phyloP scores from a whole-genome alignment of 2,113 vertebrate species.

The Chrysemys picta region DNA sequence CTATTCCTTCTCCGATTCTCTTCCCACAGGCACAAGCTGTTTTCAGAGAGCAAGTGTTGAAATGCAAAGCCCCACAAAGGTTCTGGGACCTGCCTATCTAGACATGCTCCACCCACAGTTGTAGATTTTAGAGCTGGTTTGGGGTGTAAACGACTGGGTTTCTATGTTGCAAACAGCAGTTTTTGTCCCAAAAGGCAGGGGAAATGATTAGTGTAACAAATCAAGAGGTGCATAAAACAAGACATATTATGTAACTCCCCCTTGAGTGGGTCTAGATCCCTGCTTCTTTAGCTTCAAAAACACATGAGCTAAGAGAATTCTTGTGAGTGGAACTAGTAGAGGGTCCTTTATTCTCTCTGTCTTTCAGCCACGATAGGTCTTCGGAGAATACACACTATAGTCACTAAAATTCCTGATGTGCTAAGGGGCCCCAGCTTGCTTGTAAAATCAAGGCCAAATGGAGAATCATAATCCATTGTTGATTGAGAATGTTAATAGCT shows the following conservation, averaged over 20 bases:
- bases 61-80: neutral
- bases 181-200: neutral
- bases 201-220: neutral
- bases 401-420: neutral
- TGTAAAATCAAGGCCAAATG: neutral
- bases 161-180: neutral
- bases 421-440: neutral
- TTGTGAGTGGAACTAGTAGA: neutral
- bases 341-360: neutral
- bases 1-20: neutral
- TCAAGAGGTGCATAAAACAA: neutral
- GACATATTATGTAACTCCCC: neutral
- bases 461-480: neutral
- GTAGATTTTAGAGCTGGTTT: neutral
- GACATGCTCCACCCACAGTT: neutral
- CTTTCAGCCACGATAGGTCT: neutral
- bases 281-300: neutral
- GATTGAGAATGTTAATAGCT: neutral
- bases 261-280: neutral
- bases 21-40: neutral
- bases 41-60: neutral
- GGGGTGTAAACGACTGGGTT: neutral
- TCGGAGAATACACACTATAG: neutral
- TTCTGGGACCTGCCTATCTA: rapidly evolving
- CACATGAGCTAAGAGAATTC: neutral